Percentiles rank a stretch among this genome's conserved stretches.
Conservation (phyloP, 2,888 invertebrate genomes). For the Amaurobius ferox region DNA sequence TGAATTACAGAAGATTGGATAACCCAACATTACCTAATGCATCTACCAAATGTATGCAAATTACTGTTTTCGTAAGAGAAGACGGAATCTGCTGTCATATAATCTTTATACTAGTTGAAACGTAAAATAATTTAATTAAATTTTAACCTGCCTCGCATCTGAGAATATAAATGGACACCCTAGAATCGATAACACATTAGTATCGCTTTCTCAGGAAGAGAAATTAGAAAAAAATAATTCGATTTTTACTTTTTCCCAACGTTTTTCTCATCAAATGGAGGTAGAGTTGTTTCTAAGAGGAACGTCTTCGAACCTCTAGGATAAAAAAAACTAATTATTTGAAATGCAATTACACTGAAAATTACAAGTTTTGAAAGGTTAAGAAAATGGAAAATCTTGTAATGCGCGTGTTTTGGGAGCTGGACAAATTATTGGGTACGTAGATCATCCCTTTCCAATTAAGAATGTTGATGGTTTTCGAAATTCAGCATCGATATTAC, state of each 20-base stretch:
- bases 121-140: conserved; percentile 63
- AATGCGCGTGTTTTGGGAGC: neutral
- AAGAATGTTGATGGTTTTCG: neutral
- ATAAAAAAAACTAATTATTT: conserved; percentile 6
- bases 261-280: conserved; percentile 13
- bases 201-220: conserved; percentile 29
- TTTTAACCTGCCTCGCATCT: conserved; percentile 43
- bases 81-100: conserved; percentile 21
- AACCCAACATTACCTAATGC: no score
- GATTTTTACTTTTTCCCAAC: conserved; percentile 11
- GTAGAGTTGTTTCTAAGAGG: neutral
- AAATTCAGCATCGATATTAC: no score
- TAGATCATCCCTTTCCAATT: neutral
- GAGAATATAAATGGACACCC: conserved; percentile 57
- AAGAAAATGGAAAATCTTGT: neutral
- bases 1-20: no score
- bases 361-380: neutral
- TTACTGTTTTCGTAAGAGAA: neutral
- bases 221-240: conserved; percentile 22
- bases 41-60: neutral
- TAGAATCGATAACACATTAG: conserved; percentile 63
- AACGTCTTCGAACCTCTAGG: neutral
- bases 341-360: neutral
- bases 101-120: conserved; percentile 34
- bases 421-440: neutral